phyloP scores from a whole-genome alignment of 2,797 vertebrate species.

The Rachycentron canadum region DNA sequence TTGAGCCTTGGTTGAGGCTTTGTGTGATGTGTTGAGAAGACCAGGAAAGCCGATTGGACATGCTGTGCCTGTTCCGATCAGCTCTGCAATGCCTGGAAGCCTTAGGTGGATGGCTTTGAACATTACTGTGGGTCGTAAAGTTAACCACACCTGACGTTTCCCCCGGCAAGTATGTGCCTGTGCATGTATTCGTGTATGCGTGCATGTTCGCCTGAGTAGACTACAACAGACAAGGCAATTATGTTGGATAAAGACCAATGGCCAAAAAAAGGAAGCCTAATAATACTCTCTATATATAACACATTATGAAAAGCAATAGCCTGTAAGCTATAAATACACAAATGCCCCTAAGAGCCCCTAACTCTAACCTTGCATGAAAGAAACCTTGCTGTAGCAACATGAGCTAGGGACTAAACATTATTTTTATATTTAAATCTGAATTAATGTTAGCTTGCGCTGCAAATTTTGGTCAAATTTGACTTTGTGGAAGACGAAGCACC shows the following conservation, averaged over 20 bases:
- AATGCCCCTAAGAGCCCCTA: too few relatives aligned
- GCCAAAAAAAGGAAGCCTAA: constrained; percentile 18
- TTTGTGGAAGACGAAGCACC: not conserved
- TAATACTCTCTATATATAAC: not conserved
- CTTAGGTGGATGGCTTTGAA: constrained; percentile 67
- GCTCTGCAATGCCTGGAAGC: constrained; percentile 58
- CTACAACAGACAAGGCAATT: constrained; percentile 41
- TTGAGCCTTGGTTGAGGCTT: constrained; percentile 34
- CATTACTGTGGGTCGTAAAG: constrained; percentile 72
- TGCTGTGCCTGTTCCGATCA: constrained; percentile 72
- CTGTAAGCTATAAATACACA: constrained; percentile 7
- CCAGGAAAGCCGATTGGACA: constrained; percentile 67
- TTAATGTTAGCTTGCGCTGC: not conserved
- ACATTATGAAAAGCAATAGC: not conserved
- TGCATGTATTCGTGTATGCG: constrained; percentile 15
- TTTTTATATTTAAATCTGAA: not conserved
- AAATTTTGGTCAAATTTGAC: too few relatives aligned
- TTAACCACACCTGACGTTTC: constrained; percentile 79
- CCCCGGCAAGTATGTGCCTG: constrained; percentile 45
- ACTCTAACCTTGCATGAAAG: not conserved
- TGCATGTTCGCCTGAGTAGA: constrained; percentile 9
- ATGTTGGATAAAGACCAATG: constrained; percentile 27
- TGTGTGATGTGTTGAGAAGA: constrained; percentile 47
- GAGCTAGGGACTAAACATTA: not conserved
- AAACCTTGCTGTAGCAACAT: not conserved